phyloP scores from a whole-genome alignment of 2,113 vertebrate species.

The Planiliza haematocheilus region DNA sequence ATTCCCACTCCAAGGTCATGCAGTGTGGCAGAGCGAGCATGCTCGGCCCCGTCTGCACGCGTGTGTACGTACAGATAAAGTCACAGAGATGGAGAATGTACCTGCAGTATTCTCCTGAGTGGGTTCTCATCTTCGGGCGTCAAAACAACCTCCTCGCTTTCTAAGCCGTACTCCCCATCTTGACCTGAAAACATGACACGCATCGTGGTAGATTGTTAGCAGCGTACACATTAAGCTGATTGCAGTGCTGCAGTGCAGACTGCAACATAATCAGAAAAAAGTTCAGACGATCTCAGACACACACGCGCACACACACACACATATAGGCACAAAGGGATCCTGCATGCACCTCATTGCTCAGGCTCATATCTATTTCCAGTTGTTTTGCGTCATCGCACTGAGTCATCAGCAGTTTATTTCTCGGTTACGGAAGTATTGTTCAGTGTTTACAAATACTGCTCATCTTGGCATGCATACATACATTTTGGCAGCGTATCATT shows the following conservation, averaged over 20 bases:
- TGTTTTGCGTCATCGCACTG: constrained; percentile 76
- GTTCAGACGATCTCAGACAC: constrained; percentile 30
- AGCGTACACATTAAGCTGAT: constrained; percentile 40
- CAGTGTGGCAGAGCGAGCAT: constrained; percentile 49
- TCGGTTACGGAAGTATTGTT: constrained; percentile 42
- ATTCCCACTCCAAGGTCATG: constrained; percentile 74
- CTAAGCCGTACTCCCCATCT: constrained; percentile 80
- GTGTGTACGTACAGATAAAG: constrained; percentile 26
- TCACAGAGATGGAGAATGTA: constrained; percentile 56
- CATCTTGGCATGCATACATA: constrained; percentile 41
- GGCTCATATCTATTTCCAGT: constrained; percentile 73
- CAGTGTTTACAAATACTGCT: constrained; percentile 66
- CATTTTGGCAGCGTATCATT: constrained; percentile 19
- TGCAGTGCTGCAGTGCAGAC: constrained; percentile 49
- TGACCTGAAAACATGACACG: constrained; percentile 69
- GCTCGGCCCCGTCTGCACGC: constrained; percentile 47
- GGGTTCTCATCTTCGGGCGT: constrained; percentile 84
- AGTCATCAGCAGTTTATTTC: constrained; percentile 70
- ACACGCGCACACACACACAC: constrained; percentile 41
- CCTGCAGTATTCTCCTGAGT: constrained; percentile 86
- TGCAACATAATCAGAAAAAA: constrained; percentile 52
- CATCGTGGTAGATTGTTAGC: constrained; percentile 33
- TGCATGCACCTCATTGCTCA: constrained; percentile 42
- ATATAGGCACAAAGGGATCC: constrained; percentile 33
- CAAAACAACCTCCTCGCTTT: constrained; percentile 81